Percentiles rank a stretch among this genome's conserved stretches.
Evolutionary conservation across 2,113 vertebrate genomes (phyloP).

Genomic region (Natator depressus): DNA sequence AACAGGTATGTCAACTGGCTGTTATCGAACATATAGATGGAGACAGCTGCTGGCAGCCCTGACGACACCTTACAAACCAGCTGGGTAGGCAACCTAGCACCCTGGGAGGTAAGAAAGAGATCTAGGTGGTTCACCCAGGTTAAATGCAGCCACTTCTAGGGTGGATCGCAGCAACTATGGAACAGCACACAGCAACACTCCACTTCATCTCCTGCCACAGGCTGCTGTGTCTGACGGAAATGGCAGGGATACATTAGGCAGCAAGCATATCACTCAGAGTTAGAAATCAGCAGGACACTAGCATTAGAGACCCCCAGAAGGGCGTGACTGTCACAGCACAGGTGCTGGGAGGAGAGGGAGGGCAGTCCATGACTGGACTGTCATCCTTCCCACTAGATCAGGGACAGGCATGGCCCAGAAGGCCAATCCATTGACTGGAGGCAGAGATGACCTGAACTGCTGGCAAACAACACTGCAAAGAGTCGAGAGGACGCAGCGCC

Average conservation of each 20-base stretch:
- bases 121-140: neutral
- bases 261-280: neutral
- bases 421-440: too few species aligned
- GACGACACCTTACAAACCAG: neutral
- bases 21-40: too few species aligned
- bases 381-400: neutral
- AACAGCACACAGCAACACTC: neutral
- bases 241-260: neutral
- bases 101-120: neutral
- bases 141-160: neutral
- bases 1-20: too few species aligned
- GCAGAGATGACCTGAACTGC: neutral
- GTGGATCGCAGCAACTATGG: neutral
- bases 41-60: too few species aligned
- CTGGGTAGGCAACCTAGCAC: neutral
- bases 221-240: neutral
- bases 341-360: neutral
- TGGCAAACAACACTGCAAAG: too few species aligned
- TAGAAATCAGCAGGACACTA: neutral
- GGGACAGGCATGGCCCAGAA: neutral
- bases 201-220: neutral
- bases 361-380: neutral
- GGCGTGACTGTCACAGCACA: neutral
- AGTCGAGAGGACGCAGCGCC: too few species aligned
- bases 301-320: neutral